A percentile compares a stretch with the other conserved stretches of the same genome.
phyloP scores from a whole-genome alignment of 2,113 vertebrate species.

The Leucosticte australis region DNA sequence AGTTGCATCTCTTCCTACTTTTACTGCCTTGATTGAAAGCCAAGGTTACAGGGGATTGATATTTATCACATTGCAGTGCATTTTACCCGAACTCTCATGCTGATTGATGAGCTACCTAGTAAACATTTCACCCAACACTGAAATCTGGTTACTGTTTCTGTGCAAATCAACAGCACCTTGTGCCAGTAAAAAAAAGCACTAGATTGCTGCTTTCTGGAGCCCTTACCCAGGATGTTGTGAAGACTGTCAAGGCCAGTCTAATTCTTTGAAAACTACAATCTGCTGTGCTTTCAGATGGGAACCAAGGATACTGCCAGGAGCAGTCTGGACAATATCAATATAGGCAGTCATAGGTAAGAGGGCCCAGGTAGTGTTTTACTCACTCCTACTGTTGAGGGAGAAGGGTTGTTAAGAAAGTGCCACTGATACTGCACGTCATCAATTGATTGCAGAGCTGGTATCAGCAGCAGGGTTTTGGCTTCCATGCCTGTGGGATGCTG shows the following conservation, averaged over 20 bases:
- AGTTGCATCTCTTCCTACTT: not conserved
- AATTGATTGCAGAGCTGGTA: not conserved
- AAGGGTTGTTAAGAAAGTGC: not conserved
- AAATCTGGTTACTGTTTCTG: not conserved
- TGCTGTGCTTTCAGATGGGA: not conserved
- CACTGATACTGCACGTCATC: not conserved
- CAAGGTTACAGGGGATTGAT: not conserved
- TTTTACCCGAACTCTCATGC: not conserved
- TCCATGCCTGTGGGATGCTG: rapidly evolving
- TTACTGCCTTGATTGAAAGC: not conserved
- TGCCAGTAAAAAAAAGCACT: not conserved
- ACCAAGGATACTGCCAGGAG: not conserved
- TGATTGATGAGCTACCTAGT: not conserved
- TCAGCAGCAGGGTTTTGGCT: not conserved
- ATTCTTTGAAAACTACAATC: not conserved
- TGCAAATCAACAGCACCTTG: not conserved
- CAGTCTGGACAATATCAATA: not conserved
- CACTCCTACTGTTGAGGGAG: rapidly evolving
- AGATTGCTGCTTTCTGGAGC: not conserved
- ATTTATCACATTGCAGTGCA: not conserved
- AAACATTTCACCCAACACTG: not conserved
- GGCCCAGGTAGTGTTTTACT: not conserved
- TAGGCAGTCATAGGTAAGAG: not conserved
- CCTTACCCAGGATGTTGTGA: not conserved
- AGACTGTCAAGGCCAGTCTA: not conserved